Evolutionary conservation across 1,140 invertebrate species (phyloP), one percentile per base, ranked within the genome.

Genomic region (Psilanteris sp.): DNA sequence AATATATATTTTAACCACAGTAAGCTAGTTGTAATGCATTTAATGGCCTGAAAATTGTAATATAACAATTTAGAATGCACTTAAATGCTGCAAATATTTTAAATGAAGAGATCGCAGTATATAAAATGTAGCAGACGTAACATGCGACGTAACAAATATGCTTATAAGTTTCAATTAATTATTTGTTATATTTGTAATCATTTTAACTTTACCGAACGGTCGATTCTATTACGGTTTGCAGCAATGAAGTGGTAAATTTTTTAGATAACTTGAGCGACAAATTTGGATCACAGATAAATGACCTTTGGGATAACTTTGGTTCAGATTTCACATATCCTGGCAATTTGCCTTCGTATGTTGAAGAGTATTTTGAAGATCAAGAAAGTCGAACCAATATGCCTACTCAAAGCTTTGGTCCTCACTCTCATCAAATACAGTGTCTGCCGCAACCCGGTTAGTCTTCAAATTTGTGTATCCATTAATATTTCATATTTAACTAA

Each of bases 351-450:
- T 90, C 93, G 8, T 93, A 93, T 75, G 90, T 93, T 74, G 93
- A 94, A 75, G 93, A 94, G 77, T 94, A 95, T 79, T 91, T 93
- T 50, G 93, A 94, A 66, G 92, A 90, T 37, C 87, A 93, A 79
- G 91, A 93, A 29, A 88, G 78, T 54, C 82, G 87, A 31, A 87
- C 81, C 46, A 83, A 82, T 14, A 80, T 88, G 24, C 79, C 83
- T 41, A 85, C 78, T 66, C 80, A 83, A 67, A 80, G 80, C 39
- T 79, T 78, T 10, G 73, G 66, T 29, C 82, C 43, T 80, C 89
- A 32, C 26, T 1, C 24, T 1, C 74, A 78, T 9, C 55, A 34
- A 85, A 91, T 94, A 39, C 91, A 93, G 57, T 96, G 94, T 81
- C 83, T 94, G 50, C 94, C 94, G 3, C 89, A 93, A 62, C 94